Base-by-base conservation (phyloP, 2,113 vertebrate genomes). In the Myxocyprinus asiaticus region DNA sequence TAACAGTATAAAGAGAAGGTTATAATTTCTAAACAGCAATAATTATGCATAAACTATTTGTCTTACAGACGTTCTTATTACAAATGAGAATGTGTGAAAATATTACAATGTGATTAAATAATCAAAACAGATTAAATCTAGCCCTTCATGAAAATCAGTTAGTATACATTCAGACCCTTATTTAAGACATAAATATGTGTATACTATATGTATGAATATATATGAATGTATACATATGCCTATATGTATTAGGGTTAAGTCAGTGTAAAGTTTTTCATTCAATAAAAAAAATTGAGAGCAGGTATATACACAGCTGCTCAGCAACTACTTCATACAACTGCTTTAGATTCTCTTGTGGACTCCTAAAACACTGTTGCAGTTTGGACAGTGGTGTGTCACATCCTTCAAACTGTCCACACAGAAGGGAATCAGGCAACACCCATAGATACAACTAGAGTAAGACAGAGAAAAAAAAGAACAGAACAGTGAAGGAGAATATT, bases 391-490 rank as follows among this genome's bases (percentile, higher is more conserved):
- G 79, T 96, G 95, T 70, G 91, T 92, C 85, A 94, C 94, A 9
- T 96, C 95, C 81, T 93, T 93, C 14, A 95, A 79, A 44, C 91
- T 87, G 1, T 96, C 91, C 64, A 94, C 80, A 4, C 94, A 96
- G 86, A 96, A 96, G 0, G 95, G 95, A 79, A 96, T 93, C 87
- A 96, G 90, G 81, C 95, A 96, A 85, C 95, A 96, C 47, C 95
- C 94, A 0, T 55, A 85, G 2, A 91, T 0, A 48, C 94, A 95
- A 45, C 95, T 96, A 83, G 6, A 61, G 43, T 55, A 45, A 72
- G 4, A 58, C 17, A 83, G 55, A 58, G 15, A 58, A 14, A n/a
- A 15, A 7, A 5, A 51, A 69, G 7, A 77, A 5, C 15, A 17
- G 44, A 62, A 15, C 15, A 80, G 53, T 65, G 58, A 65, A 50